phyloP scores from a whole-genome alignment of 2,888 invertebrate genomes.

The Keiferia lycopersicella region DNA sequence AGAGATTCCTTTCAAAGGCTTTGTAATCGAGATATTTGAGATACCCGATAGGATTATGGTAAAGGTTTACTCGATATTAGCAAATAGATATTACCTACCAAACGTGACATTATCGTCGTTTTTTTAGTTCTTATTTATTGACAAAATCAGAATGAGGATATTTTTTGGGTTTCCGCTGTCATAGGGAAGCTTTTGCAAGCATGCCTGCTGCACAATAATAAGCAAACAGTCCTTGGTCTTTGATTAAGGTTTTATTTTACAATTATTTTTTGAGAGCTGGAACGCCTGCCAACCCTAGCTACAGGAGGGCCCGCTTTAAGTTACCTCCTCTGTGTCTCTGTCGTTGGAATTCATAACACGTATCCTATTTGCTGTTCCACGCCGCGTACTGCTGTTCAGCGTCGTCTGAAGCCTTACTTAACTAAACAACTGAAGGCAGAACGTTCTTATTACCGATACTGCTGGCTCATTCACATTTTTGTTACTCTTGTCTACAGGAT shows the following conservation, averaged over 20 bases:
- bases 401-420: not conserved
- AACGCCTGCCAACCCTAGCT: no score
- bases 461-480: not conserved
- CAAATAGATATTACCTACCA: not conserved
- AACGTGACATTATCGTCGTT: not conserved
- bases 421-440: no score
- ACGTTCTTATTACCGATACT: no score
- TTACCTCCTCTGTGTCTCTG: constrained; percentile 9
- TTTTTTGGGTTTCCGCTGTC: no score
- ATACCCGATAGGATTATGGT: not conserved
- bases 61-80: not conserved
- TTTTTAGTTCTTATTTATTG: not conserved
- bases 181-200: no score
- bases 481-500: not conserved
- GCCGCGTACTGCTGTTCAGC: constrained; percentile 6
- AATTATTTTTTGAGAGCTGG: no score
- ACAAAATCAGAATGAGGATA: not conserved
- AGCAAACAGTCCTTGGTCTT: no score
- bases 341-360: constrained; percentile 12
- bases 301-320: not conserved
- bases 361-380: constrained; percentile 16
- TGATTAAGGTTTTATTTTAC: no score
- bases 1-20: not conserved
- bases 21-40: not conserved
- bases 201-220: no score